These are phyloP conservation scores for Mythimna loreyi DNA, from an alignment of 2,888 invertebrate genomes.

Conservation along the genomic window DNA sequence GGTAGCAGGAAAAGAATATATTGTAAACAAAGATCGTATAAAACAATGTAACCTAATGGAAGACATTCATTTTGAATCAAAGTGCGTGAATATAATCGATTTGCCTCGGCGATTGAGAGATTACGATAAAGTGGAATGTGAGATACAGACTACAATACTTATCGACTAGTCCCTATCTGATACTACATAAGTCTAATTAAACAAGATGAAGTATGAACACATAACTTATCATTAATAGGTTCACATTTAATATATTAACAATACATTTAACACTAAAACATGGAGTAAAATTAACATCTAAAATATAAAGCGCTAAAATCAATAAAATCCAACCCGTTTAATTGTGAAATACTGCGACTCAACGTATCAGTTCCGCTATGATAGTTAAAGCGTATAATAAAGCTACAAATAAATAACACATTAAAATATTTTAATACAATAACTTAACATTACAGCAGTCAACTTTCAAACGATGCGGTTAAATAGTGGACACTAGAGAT, in stretches of 20 bases:
- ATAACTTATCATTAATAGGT: conserved; percentile 67
- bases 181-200: conserved; percentile 58
- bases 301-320: conserved; percentile 78
- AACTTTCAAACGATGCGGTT: conserved; percentile 83
- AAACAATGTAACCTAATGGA: conserved; percentile 87
- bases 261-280: conserved; percentile 71
- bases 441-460: conserved; percentile 89
- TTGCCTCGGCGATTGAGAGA: conserved; percentile 64
- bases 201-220: conserved; percentile 79
- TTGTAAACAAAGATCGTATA: conserved; percentile 64
- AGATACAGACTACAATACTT: conserved; percentile 63
- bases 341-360: conserved; percentile 82
- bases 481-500: conserved; percentile 68
- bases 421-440: conserved; percentile 90
- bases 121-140: conserved; percentile 79
- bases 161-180: conserved; percentile 53
- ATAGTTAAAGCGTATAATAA: conserved; percentile 87
- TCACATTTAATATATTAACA: conserved; percentile 71
- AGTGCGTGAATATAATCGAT: conserved; percentile 66
- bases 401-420: conserved; percentile 91
- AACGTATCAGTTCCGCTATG: conserved; percentile 78
- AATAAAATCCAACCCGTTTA: conserved; percentile 83
- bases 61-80: conserved; percentile 84
- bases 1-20: conserved; percentile 58
- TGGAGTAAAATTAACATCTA: conserved; percentile 74